phyloP scores from a whole-genome alignment of 2,797 vertebrate genomes.

The Macropodus opercularis region DNA sequence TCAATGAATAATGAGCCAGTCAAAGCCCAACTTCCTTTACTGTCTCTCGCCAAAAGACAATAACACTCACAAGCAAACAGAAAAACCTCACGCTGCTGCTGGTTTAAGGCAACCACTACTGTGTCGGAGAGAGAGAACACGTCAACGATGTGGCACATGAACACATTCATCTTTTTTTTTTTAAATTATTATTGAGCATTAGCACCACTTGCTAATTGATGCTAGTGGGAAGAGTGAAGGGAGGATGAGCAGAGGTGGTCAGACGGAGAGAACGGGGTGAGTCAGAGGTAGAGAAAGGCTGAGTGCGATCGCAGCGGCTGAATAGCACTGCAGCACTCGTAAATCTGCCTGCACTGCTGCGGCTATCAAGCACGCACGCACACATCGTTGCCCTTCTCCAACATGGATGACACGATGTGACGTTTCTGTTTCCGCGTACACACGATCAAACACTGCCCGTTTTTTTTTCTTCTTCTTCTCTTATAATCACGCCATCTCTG shows the following conservation, averaged over 20 bases:
- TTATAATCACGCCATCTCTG: not conserved
- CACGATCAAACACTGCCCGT: slow-evolving; percentile 6
- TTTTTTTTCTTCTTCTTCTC: not conserved
- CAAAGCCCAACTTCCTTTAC: too few species aligned
- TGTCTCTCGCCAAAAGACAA: too few species aligned
- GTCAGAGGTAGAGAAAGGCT: slow-evolving; percentile 41
- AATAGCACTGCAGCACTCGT: slow-evolving; percentile 70
- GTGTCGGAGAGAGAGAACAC: too few species aligned
- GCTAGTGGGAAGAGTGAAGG: not conserved
- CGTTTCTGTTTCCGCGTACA: slow-evolving; percentile 12
- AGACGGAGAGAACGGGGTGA: slow-evolving; percentile 25
- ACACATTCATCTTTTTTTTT: too few species aligned
- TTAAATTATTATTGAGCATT: not conserved
- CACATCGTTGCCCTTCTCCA: slow-evolving; percentile 12
- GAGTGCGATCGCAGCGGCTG: slow-evolving; percentile 29
- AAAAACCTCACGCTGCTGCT: too few species aligned
- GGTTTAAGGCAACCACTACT: too few species aligned
- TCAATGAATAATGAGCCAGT: too few species aligned
- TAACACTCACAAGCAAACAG: too few species aligned
- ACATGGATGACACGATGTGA: slow-evolving; percentile 37
- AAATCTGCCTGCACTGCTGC: slow-evolving; percentile 73
- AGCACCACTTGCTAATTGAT: slow-evolving; percentile 9
- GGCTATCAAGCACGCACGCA: slow-evolving; percentile 21
- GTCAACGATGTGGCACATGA: too few species aligned
- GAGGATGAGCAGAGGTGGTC: slow-evolving; percentile 10